Evolutionary conservation across 2,888 invertebrate species (phyloP), one percentile per base, ranked within the genome.

Genomic region (Ennomos erosarius): DNA sequence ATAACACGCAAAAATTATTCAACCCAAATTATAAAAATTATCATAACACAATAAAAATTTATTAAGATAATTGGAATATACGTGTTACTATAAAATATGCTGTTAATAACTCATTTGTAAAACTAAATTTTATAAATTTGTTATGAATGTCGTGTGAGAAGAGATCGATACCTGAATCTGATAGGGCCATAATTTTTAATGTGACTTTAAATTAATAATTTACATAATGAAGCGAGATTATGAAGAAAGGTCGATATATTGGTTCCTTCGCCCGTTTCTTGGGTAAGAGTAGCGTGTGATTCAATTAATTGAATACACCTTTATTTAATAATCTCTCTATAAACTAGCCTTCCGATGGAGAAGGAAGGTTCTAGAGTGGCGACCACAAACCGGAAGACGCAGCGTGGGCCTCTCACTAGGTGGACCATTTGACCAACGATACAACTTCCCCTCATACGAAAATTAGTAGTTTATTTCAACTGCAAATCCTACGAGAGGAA

Each of bases 151-250:
- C 55, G 65, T 61, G 59, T 48, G 64, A 62, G 61, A 26, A 62
- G 59, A 54, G 40, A 53, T 45, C 12, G 52, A 35, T 50, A 51
- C 52, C 47, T 61, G 61, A 61, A 62, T 62, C 50, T 9, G 56
- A 66, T 64, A 57, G 58, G 56, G 55, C 44, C 62, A 59, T 69
- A 50, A 64, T 45, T 65, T 60, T 67, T 64, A 26, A 69, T 64
- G 52, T 59, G 57, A 26, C 54, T 60, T 51, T 68, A 63, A 66
- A 62, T 64, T 49, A 43, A 47, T 62, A 56, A 59, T 61, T 63
- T 62, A 48, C 45, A 58, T 68, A 62, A 64, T 65, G 59, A 64
- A 52, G 50, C 39, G 58, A 58, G 43, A 62, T 65, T 49, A 56
- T 59, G 39, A 46, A 44, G 8, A 50, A 26, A 16, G 46, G 26